Evolutionary conservation across 2,797 vertebrate genomes (phyloP).

Genomic region (Paguma larvata): DNA sequence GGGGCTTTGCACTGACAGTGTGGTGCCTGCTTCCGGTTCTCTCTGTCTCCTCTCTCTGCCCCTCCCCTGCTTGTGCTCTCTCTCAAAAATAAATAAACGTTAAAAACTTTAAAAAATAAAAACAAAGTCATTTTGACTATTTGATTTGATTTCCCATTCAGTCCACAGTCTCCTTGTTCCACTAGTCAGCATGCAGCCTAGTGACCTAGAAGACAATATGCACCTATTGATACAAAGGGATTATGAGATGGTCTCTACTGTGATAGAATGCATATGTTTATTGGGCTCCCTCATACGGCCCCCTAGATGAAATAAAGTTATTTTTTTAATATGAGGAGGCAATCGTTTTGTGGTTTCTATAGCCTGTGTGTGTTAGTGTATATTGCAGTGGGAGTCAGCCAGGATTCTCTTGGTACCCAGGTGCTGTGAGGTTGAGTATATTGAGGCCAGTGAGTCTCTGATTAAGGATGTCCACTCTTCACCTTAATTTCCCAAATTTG

Average conservation of each 20-base stretch:
- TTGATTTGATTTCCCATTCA: background rate
- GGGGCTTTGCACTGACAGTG: too few species aligned
- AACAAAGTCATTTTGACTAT: background rate
- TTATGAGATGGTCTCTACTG: background rate
- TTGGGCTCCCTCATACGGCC: background rate
- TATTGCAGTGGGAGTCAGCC: background rate
- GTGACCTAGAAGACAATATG: background rate
- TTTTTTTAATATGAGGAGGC: conserved; percentile 10
- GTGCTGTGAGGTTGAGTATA: background rate
- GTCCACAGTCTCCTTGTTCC: background rate
- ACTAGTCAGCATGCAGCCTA: background rate
- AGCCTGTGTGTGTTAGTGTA: background rate
- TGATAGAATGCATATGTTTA: background rate
- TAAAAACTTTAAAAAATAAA: too few species aligned
- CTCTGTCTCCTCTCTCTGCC: too few species aligned
- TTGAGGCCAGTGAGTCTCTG: background rate
- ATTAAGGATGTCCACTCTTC: background rate
- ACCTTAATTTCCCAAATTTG: conserved; percentile 9
- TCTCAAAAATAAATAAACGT: too few species aligned
- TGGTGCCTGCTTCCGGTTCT: too few species aligned
- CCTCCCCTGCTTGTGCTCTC: too few species aligned
- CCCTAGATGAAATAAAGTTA: background rate
- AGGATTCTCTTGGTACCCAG: background rate
- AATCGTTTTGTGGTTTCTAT: background rate
- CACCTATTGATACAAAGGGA: background rate